These are phyloP conservation scores for Rutpela maculata DNA, from an alignment of 2,888 invertebrate genomes.

Conservation along the genomic window DNA sequence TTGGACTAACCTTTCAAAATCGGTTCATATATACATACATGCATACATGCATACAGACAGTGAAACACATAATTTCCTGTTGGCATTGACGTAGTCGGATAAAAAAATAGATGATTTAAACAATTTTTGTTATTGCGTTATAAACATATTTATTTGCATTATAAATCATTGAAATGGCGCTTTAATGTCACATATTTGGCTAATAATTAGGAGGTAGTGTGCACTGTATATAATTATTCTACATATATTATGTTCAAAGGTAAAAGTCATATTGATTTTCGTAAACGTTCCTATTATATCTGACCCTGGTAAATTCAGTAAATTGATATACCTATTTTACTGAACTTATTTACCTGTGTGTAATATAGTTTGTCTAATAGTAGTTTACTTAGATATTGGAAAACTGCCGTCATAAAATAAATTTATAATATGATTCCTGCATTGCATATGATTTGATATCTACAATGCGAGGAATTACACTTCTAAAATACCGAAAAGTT, in stretches of 20 bases:
- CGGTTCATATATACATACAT: no score
- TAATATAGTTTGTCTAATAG: constrained; percentile 13
- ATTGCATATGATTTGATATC: neutral
- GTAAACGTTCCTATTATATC: constrained; percentile 26
- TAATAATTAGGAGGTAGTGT: neutral
- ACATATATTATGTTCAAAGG: constrained; percentile 11
- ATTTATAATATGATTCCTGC: neutral
- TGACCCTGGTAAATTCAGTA: constrained; percentile 24
- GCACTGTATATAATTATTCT: neutral
- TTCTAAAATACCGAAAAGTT: neutral
- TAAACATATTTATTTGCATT: neutral
- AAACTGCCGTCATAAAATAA: neutral
- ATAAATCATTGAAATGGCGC: constrained; percentile 6
- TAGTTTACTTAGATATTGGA: neutral
- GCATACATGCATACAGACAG: no score
- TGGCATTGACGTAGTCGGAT: no score
- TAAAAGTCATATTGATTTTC: constrained; percentile 38
- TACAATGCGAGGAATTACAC: neutral
- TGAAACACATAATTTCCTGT: no score
- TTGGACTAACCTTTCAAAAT: no score
- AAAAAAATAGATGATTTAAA: no score
- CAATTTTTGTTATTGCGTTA: no score
- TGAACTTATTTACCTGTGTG: constrained; percentile 14
- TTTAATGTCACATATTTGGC: neutral
- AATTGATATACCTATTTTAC: constrained; percentile 22